Percentiles rank a stretch among this genome's conserved stretches.
These are phyloP conservation scores for Microcebus murinus DNA, from an alignment of 2,113 vertebrate species.

Conservation along the genomic window DNA sequence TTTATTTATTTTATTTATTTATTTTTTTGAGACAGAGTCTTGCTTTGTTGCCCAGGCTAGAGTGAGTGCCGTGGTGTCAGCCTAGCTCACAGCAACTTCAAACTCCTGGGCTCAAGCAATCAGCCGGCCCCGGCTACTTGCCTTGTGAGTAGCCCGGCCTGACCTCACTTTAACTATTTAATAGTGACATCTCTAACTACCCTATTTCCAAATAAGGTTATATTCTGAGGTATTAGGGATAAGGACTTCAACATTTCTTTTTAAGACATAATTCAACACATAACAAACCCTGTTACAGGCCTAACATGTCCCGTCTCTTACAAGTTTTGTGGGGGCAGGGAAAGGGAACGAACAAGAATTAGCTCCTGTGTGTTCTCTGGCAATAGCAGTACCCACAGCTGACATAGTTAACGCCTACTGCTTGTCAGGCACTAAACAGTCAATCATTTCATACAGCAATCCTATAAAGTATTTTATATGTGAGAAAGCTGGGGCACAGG, in stretches of 20 bases:
- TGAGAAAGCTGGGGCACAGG: neutral
- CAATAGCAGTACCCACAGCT: neutral
- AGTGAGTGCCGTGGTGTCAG: no score
- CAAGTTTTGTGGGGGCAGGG: neutral
- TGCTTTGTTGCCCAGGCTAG: no score
- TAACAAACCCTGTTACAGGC: neutral
- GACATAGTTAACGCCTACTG: neutral
- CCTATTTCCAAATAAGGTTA: neutral
- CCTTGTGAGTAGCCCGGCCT: no score
- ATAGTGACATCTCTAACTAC: neutral
- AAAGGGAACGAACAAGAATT: neutral
- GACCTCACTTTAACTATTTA: neutral
- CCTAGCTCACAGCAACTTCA: no score
- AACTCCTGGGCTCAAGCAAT: no score
- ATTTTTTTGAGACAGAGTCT: no score
- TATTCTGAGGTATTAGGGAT: neutral
- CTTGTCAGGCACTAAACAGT: neutral
- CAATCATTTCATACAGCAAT: conserved; percentile 1
- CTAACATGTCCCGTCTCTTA: neutral
- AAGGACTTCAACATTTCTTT: neutral
- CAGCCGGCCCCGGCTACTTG: no score
- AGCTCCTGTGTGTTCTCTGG: neutral
- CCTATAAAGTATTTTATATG: neutral
- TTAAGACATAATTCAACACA: neutral
- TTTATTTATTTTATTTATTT: no score